Base-by-base conservation (phyloP, 1,140 invertebrate genomes). In the Scaptomyza pallida region DNA sequence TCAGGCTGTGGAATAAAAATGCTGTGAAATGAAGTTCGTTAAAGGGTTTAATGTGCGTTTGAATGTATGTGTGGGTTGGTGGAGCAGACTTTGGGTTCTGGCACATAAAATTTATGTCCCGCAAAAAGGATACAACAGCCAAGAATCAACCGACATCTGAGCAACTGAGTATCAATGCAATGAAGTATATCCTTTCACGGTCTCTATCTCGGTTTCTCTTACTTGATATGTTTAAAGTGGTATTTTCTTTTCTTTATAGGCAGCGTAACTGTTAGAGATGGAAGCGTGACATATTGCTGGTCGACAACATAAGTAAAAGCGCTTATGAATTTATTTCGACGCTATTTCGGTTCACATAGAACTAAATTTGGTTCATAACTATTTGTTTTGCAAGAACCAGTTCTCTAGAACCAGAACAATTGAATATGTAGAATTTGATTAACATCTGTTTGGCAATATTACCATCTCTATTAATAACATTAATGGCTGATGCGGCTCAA, bases 81-180 rank as follows among this genome's bases (percentile, higher is more conserved):
- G 37, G 41, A 51, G 23, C 13, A 48, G 57, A 33, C 40, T 35
- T 41, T 45, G 40, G 67, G 51, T 63, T 17, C 13, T 70, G 73
- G 59, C 69, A 68, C 77, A 80, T 86, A 70, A 86, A 86, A 86
- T 85, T 85, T 85, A 85, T 85, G 80, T 78, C 68, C 73, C 73
- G 62, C 80, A 86, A 82, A 85, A 85, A 73, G 80, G 76, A 74
- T 55, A 72, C 43, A 40, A 45, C 30, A 59, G 47, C 75, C 75
- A 76, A 79, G 79, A 79, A 76, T 83, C 80, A 85, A 80, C 52
- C 76, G 67, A 75, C 74, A 70, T 60, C 72, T 63, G 62, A 72
- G 67, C 77, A 65, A 67, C 62, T 73, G 75, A 56, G 50, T 55
- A 68, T 57, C 70, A 69, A 71, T 65, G 61, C 68, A 65, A 71